These are phyloP conservation scores for Campylorhamphus procurvoides DNA, from an alignment of 2,113 vertebrate species.

Conservation along the genomic window DNA sequence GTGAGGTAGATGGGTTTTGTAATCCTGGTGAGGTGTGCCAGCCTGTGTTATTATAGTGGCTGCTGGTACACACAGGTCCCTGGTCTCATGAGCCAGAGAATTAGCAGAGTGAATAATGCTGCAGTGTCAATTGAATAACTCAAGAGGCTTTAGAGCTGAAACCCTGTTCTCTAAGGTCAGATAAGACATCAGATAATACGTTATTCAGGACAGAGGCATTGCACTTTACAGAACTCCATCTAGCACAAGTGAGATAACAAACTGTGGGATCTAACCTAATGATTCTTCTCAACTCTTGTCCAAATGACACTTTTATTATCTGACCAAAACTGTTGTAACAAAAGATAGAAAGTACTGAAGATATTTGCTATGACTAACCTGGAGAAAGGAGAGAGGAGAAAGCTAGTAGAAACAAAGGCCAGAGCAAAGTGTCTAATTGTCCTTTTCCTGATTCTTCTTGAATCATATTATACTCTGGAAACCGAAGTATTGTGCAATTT, in stretches of 20 bases:
- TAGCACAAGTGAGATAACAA: background rate
- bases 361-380: background rate
- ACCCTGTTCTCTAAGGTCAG: background rate
- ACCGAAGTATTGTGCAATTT: background rate
- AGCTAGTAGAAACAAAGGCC: background rate
- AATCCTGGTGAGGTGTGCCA: background rate
- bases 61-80: background rate
- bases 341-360: background rate
- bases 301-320: background rate
- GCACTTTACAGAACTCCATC: background rate
- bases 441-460: background rate
- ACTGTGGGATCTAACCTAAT: background rate
- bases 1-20: background rate
- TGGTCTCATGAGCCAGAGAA: background rate
- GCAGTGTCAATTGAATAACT: background rate
- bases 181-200: background rate
- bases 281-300: background rate
- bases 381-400: background rate
- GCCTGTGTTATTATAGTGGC: background rate
- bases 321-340: background rate
- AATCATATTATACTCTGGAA: background rate
- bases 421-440: background rate
- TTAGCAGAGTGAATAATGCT: background rate
- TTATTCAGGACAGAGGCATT: background rate
- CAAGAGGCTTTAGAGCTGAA: background rate